A percentile compares a stretch with the other conserved stretches of the same genome.
Evolutionary conservation across 2,888 invertebrate genomes (phyloP).

Genomic region (Crepidodera aurea): DNA sequence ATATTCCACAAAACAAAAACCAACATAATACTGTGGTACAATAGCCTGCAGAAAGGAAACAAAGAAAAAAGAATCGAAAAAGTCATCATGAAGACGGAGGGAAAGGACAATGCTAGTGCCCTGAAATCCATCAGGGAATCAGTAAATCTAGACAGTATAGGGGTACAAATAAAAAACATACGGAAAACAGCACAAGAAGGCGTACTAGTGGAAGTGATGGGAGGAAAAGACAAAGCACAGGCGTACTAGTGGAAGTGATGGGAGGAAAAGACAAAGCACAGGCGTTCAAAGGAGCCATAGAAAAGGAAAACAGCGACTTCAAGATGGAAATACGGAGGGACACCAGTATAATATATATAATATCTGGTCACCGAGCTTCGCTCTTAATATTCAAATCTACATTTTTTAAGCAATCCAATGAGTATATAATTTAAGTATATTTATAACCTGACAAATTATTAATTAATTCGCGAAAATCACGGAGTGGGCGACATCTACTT

Average conservation of each 20-base stretch:
- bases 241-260: neutral
- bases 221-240: neutral
- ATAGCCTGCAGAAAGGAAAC: neutral
- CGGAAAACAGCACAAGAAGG: neutral
- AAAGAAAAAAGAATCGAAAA: neutral
- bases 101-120: neutral
- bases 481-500: too few relatives aligned
- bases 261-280: neutral
- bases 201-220: neutral
- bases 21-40: too few relatives aligned
- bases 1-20: neutral
- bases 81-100: neutral
- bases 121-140: neutral
- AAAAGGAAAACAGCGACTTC: neutral
- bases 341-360: neutral
- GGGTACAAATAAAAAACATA: slow-evolving; percentile 1
- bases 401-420: too few relatives aligned
- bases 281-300: neutral
- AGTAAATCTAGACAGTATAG: neutral
- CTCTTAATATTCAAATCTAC: too few relatives aligned
- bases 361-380: too few relatives aligned
- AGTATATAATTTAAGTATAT: too few relatives aligned
- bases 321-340: neutral
- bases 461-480: too few relatives aligned
- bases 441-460: too few relatives aligned